Conservation (phyloP, 2,888 invertebrate species). For the Caradrina kadenii region DNA sequence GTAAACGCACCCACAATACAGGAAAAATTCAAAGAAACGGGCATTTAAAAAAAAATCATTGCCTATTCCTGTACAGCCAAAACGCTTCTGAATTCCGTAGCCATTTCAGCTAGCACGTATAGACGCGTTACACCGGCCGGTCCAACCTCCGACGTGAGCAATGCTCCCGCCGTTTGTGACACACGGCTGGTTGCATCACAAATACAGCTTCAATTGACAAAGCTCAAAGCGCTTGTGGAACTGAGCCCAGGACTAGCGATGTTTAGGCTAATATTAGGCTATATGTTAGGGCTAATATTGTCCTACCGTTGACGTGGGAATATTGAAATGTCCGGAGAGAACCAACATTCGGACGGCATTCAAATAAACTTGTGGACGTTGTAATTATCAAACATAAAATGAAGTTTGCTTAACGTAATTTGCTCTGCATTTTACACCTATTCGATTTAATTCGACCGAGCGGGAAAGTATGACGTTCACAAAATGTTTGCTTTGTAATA, state of each 20-base stretch:
- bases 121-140: too few relatives aligned
- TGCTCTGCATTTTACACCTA: background rate
- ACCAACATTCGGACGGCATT: background rate
- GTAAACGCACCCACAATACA: too few relatives aligned
- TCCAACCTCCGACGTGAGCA: background rate
- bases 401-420: background rate
- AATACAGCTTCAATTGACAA: constrained; percentile 17
- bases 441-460: background rate
- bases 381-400: constrained; percentile 20
- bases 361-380: constrained; percentile 21
- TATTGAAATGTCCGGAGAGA: constrained; percentile 1
- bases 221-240: constrained; percentile 14
- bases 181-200: background rate
- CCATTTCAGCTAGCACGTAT: too few relatives aligned
- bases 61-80: too few relatives aligned
- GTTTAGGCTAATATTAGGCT: too few relatives aligned
- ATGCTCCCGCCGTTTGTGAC: background rate
- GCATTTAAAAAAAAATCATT: too few relatives aligned
- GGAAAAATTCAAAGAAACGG: too few relatives aligned
- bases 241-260: background rate
- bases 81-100: too few relatives aligned
- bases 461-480: too few relatives aligned
- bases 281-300: constrained; percentile 26
- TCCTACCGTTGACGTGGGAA: background rate
- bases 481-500: too few relatives aligned